A percentile compares a stretch with the other conserved stretches of the same genome.
phyloP scores from a whole-genome alignment of 1,140 invertebrate species.

The honey bee (Apis mellifera) region Amel_HAv3.1 CM009941.2:13212501-13213000 shows the following conservation, averaged over 20 bases:
- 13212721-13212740: slow-evolving; percentile 59
- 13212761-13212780: slow-evolving; percentile 67
- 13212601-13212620: not conserved
- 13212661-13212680: slow-evolving; percentile 78
- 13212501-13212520: slow-evolving; percentile 78
- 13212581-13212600: not conserved
- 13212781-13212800: slow-evolving; percentile 78
- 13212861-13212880: slow-evolving; percentile 81
- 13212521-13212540: slow-evolving; percentile 78
- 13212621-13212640: slow-evolving; percentile 75
- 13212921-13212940: slow-evolving; percentile 79
- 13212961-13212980: slow-evolving; percentile 82
- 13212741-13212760: slow-evolving; percentile 59
- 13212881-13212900: slow-evolving; percentile 69
- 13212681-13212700: slow-evolving; percentile 78
- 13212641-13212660: slow-evolving; percentile 75
- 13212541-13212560: slow-evolving; percentile 77
- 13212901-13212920: slow-evolving; percentile 73
- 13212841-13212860: slow-evolving; percentile 82
- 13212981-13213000: slow-evolving; percentile 82
- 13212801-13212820: slow-evolving; percentile 84
- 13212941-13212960: slow-evolving; percentile 81
- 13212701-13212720: slow-evolving; percentile 81
- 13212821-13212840: slow-evolving; percentile 84
- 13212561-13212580: slow-evolving; percentile 55